These are phyloP conservation scores for Rhabdomys pumilio DNA, from an alignment of 2,797 vertebrate species.

Conservation along the genomic window DNA sequence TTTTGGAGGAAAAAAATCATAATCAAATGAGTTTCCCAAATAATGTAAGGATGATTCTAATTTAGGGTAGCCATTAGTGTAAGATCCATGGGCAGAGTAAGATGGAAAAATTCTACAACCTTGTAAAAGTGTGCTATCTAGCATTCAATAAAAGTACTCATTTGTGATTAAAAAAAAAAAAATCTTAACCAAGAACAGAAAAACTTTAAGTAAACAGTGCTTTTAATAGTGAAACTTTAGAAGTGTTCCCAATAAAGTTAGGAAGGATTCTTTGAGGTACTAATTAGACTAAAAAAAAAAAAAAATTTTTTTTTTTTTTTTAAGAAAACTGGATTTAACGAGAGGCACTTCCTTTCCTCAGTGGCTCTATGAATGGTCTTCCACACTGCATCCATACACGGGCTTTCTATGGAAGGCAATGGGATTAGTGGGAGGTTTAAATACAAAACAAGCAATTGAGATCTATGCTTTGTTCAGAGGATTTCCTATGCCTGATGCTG, in stretches of 20 bases:
- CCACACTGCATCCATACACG: conserved; percentile 65
- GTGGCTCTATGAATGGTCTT: conserved; percentile 69
- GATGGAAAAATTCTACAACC: conserved; percentile 24
- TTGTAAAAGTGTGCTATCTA: conserved; percentile 56
- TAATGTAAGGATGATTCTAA: conserved; percentile 50
- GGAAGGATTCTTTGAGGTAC: conserved; percentile 81
- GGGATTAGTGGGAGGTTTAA: conserved; percentile 84
- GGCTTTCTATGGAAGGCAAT: conserved; percentile 77
- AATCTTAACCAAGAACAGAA: conserved; percentile 70
- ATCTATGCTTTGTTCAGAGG: conserved; percentile 80
- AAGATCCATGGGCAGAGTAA: not conserved
- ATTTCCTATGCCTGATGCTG: conserved; percentile 68
- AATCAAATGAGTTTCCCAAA: conserved; percentile 41
- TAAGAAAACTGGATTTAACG: conserved; percentile 74
- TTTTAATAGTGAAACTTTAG: conserved; percentile 77
- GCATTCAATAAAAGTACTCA: conserved; percentile 65
- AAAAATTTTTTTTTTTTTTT: not conserved
- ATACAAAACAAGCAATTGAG: conserved; percentile 79
- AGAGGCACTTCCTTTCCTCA: conserved; percentile 76
- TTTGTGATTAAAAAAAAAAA: conserved; percentile 56
- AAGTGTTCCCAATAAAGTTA: conserved; percentile 77
- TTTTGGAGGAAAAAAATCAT: not conserved
- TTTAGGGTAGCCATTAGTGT: conserved; percentile 31
- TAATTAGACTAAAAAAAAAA: conserved; percentile 76
- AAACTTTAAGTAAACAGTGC: conserved; percentile 68